Evolutionary conservation across 2,113 vertebrate genomes (phyloP).

Genomic region (Pygathrix nemaeus): DNA sequence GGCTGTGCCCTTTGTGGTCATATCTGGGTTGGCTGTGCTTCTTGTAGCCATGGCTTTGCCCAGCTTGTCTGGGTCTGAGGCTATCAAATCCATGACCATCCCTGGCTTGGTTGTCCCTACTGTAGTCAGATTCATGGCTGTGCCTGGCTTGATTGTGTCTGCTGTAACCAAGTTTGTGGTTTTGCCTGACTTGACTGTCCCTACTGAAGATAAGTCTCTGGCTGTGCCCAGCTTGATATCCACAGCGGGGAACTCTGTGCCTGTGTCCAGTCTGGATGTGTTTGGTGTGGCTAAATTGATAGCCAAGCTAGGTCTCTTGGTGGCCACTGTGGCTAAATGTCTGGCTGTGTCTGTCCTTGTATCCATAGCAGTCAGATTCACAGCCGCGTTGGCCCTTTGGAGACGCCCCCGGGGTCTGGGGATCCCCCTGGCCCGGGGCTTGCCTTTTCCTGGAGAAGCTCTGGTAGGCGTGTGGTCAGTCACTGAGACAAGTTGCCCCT

Average conservation of each 20-base stretch:
- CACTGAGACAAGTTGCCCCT: not conserved
- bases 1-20: not conserved
- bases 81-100: not conserved
- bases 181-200: not conserved
- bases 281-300: not conserved
- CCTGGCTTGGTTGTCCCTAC: not conserved
- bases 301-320: not conserved
- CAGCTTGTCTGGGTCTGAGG: not conserved
- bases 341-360: not conserved
- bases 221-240: not conserved
- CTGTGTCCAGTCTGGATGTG: not conserved
- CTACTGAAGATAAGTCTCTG: not conserved
- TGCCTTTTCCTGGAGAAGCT: constrained; percentile 50
- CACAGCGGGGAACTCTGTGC: not conserved
- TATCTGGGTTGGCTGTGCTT: not conserved
- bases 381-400: constrained; percentile 22
- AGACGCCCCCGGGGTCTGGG: constrained; percentile 28
- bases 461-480: not conserved
- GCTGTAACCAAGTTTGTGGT: not conserved
- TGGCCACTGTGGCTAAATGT: not conserved
- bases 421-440: constrained; percentile 5
- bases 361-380: not conserved
- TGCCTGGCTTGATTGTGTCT: not conserved
- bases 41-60: not conserved
- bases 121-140: not conserved